phyloP scores from a whole-genome alignment of 2,888 invertebrate species.

The Limenitis arthemis region DNA sequence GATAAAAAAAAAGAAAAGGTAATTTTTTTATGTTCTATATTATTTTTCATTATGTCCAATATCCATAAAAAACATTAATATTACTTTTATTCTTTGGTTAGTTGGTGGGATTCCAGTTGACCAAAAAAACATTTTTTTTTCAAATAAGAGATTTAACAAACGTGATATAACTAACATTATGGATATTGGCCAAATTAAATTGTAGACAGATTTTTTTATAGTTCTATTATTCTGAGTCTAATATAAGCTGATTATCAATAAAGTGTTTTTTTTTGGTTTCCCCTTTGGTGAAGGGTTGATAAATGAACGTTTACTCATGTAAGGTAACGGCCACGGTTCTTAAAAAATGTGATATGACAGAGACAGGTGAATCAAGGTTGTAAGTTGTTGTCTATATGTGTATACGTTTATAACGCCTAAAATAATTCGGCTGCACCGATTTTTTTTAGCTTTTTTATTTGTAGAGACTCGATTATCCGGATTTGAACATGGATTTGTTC shows the following conservation, averaged over 20 bases:
- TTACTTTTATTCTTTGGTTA: too few relatives aligned
- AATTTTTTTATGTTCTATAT: too few relatives aligned
- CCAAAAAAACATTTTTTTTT: too few relatives aligned
- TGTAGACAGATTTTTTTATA: too few relatives aligned
- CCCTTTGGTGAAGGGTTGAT: slow-evolving; percentile 10
- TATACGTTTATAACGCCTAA: slow-evolving; percentile 13
- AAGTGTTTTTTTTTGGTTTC: background rate
- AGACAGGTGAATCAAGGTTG: slow-evolving; percentile 32
- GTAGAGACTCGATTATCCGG: slow-evolving; percentile 8
- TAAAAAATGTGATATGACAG: slow-evolving; percentile 36
- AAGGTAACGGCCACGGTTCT: slow-evolving; percentile 40
- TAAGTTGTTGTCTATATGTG: slow-evolving; percentile 27
- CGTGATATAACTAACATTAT: too few relatives aligned
- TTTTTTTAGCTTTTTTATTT: slow-evolving; percentile 1
- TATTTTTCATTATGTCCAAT: too few relatives aligned
- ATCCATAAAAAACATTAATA: too few relatives aligned
- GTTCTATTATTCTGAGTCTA: too few relatives aligned
- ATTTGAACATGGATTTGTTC: background rate
- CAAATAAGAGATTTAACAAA: too few relatives aligned
- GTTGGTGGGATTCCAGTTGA: too few relatives aligned
- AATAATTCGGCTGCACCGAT: background rate
- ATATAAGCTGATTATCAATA: too few relatives aligned
- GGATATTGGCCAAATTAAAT: too few relatives aligned
- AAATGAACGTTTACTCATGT: slow-evolving; percentile 1
- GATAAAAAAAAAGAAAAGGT: slow-evolving; percentile 4